Evolutionary conservation across 1,140 invertebrate genomes (phyloP).

Genomic region (Drosophila miranda): DNA sequence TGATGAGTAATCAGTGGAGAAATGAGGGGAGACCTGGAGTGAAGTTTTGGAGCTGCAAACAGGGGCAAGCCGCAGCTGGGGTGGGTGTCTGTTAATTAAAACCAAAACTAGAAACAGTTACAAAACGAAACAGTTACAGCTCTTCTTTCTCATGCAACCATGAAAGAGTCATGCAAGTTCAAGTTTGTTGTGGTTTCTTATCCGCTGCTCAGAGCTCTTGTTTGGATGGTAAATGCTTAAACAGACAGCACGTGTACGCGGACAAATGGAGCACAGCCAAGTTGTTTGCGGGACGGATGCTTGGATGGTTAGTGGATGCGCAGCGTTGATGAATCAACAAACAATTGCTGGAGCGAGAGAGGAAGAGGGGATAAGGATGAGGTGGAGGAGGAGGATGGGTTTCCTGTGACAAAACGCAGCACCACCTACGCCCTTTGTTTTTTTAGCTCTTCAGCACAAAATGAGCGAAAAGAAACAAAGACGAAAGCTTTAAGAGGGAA

Average conservation of each 20-base stretch:
- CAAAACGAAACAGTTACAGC: constrained; percentile 40
- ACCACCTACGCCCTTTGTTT: constrained; percentile 56
- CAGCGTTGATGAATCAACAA: constrained; percentile 58
- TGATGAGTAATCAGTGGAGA: constrained; percentile 14
- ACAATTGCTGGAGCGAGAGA: constrained; percentile 29
- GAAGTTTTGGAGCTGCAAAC: too few species aligned
- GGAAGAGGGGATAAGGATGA: too few species aligned
- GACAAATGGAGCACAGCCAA: constrained; percentile 64
- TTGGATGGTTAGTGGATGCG: neutral
- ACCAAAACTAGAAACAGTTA: constrained; percentile 71
- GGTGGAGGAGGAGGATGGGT: constrained; percentile 4
- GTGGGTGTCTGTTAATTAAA: constrained; percentile 55
- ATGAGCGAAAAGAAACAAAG: neutral
- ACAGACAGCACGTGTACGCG: constrained; percentile 48
- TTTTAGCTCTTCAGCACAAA: neutral
- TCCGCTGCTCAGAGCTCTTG: constrained; percentile 12
- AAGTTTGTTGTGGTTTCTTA: constrained; percentile 61
- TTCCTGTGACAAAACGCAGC: constrained; percentile 47
- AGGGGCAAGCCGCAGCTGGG: constrained; percentile 3
- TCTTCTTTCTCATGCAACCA: constrained; percentile 20
- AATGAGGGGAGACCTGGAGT: constrained; percentile 22
- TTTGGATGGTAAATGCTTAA: constrained; percentile 45
- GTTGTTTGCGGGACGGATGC: constrained; percentile 51
- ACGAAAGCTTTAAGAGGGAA: neutral
- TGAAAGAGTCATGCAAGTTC: constrained; percentile 69